Evolutionary conservation across 2,113 vertebrate species (phyloP).

Genomic region (Helogale parvula): DNA sequence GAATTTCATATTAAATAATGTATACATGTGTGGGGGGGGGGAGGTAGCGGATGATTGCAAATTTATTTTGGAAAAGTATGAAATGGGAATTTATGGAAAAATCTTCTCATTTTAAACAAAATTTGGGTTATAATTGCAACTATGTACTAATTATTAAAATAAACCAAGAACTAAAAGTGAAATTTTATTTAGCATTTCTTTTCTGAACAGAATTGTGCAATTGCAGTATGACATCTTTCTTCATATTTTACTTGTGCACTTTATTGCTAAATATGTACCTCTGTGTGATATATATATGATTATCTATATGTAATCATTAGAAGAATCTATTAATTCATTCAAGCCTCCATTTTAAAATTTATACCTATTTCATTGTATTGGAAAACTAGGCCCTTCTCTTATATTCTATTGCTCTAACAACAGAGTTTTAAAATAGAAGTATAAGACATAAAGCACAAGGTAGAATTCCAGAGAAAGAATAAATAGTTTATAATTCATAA

Average conservation of each 20-base stretch:
- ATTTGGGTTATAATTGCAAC: neutral
- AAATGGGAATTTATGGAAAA: conserved; percentile 18
- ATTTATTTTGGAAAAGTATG: conserved; percentile 9
- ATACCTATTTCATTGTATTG: neutral
- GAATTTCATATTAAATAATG: conserved; percentile 44
- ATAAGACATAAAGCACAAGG: neutral
- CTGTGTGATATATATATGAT: neutral
- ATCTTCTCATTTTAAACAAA: conserved; percentile 25
- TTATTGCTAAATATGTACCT: neutral
- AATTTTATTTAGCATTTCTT: conserved; percentile 10
- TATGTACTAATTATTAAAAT: conserved; percentile 7
- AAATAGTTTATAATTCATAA: conserved; percentile 8
- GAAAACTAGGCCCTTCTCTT: conserved; percentile 17
- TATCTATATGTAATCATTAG: neutral
- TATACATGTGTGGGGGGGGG: neutral
- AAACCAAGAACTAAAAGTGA: neutral
- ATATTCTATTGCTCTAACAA: neutral
- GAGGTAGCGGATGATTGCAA: neutral
- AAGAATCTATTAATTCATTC: conserved; percentile 16
- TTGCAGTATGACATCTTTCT: neutral
- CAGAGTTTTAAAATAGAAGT: conserved; percentile 19
- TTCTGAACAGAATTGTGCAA: neutral
- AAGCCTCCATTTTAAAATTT: neutral
- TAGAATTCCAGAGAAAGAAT: conserved; percentile 18
- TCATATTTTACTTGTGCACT: conserved; percentile 19